Conservation (phyloP, 1,140 invertebrate genomes). For the Hyles euphorbiae region DNA sequence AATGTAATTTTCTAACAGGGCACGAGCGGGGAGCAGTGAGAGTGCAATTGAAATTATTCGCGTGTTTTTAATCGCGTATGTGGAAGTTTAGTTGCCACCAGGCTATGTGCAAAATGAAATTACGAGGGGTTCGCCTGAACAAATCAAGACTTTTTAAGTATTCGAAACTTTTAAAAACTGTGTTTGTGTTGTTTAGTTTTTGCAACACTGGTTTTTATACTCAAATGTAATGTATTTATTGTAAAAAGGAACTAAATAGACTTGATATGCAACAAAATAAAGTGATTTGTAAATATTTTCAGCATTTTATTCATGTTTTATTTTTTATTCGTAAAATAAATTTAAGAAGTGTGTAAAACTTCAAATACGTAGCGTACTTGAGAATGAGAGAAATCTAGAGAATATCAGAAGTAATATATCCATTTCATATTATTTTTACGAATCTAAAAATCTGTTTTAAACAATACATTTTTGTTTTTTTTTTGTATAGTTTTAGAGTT, state of each 20-base stretch:
- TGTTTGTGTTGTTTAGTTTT: constrained; percentile 63
- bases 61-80: constrained; percentile 29
- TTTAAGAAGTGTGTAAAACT: neutral
- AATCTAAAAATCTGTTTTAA: no score
- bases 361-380: neutral
- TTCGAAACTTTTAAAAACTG: constrained; percentile 40
- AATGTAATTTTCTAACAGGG: constrained; percentile 32
- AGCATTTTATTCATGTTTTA: constrained; percentile 21
- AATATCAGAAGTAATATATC: no score
- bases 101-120: constrained; percentile 41
- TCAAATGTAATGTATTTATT: constrained; percentile 69
- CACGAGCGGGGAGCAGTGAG: constrained; percentile 38
- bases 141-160: constrained; percentile 47
- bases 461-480: no score
- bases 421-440: no score
- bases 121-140: constrained; percentile 29
- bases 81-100: constrained; percentile 29
- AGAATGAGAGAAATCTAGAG: no score
- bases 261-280: constrained; percentile 68
- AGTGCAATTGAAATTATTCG: constrained; percentile 53
- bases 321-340: neutral
- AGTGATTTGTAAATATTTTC: constrained; percentile 64
- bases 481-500: no score
- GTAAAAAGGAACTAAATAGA: constrained; percentile 66
- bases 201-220: constrained; percentile 67